Evolutionary conservation across 2,113 vertebrate species (phyloP), one percentile per base, ranked within the genome.

Genomic region (Colius striatus): DNA sequence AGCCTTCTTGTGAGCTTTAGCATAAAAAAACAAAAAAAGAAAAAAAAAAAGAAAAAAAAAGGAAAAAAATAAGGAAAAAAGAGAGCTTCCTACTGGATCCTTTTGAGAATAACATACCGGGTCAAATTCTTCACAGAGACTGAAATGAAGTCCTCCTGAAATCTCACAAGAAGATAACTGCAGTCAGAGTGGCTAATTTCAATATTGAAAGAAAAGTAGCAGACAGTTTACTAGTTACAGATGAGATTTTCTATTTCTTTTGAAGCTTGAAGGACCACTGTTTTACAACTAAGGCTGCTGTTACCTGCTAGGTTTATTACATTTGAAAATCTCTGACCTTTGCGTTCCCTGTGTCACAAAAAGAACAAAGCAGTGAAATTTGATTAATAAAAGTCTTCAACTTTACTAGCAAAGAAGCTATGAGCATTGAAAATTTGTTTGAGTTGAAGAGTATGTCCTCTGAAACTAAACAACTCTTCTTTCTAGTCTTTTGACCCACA

Each of bases 241-340:
- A 81, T 67, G 67, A 66, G 58, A 27, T 84, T 77, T 83, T 41
- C 53, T 81, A 12, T 75, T 86, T 77, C 90, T 90, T 96, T 92
- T 95, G 90, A 95, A 95, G 91, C 76, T 76, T 76, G 84, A 78
- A 65, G 75, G 62, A 93, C 83, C 48, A 94, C 91, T 96, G 95
- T 93, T 92, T 89, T 70, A 38, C 73, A 78, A 63, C 87, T 62
- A 41, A 60, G 51, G 53, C 71, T 85, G 53, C 66, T 86, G 79
- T 79, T 94, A 96, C 38, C 73, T 61, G 71, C 82, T 94, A 4
- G 67, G 63, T 94, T 96, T 97, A 70, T 83, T 92, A 53, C 71
- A 71, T 53, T 70, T 95, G 91, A 95, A 96, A 89, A 92, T 87
- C 76, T 95, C 95, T 97, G 96, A 96, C 95, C 96, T 97, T 76